phyloP scores from a whole-genome alignment of 2,888 invertebrate genomes.

The Cartodere bifasciata region DNA sequence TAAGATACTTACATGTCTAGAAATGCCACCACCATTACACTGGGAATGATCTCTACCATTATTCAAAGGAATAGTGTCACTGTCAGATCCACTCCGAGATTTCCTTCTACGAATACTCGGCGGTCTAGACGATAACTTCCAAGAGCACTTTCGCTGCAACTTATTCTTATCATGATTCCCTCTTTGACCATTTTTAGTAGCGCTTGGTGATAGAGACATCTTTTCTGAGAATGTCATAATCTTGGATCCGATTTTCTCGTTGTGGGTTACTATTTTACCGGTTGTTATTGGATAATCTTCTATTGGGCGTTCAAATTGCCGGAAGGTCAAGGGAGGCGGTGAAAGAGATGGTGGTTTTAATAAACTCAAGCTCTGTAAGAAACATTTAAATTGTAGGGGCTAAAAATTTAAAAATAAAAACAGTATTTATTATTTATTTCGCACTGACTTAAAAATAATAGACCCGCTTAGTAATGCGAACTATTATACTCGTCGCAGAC shows the following conservation, averaged over 20 bases:
- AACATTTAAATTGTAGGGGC: too few relatives aligned
- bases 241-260: slow-evolving; percentile 32
- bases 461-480: too few relatives aligned
- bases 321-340: slow-evolving; percentile 30
- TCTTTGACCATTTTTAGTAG: slow-evolving; percentile 16
- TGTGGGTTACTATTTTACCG: slow-evolving; percentile 32
- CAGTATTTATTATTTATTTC: too few relatives aligned
- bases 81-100: slow-evolving; percentile 44
- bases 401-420: slow-evolving; percentile 1
- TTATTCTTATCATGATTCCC: slow-evolving; percentile 30
- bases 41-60: slow-evolving; percentile 64
- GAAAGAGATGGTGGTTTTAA: slow-evolving; percentile 47
- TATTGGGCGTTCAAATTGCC: slow-evolving; percentile 29
- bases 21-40: slow-evolving; percentile 47
- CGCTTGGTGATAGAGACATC: slow-evolving; percentile 17
- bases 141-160: slow-evolving; percentile 59
- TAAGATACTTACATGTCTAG: slow-evolving; percentile 35
- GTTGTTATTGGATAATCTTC: slow-evolving; percentile 21
- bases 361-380: slow-evolving; percentile 40
- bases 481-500: too few relatives aligned
- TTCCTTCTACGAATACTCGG: slow-evolving; percentile 61
- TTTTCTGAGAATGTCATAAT: slow-evolving; percentile 35
- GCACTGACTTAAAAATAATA: too few relatives aligned
- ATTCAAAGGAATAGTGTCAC: slow-evolving; percentile 49
- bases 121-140: slow-evolving; percentile 55